phyloP scores from a whole-genome alignment of 2,113 vertebrate genomes.

The Tretioscincus oriximinensis region DNA sequence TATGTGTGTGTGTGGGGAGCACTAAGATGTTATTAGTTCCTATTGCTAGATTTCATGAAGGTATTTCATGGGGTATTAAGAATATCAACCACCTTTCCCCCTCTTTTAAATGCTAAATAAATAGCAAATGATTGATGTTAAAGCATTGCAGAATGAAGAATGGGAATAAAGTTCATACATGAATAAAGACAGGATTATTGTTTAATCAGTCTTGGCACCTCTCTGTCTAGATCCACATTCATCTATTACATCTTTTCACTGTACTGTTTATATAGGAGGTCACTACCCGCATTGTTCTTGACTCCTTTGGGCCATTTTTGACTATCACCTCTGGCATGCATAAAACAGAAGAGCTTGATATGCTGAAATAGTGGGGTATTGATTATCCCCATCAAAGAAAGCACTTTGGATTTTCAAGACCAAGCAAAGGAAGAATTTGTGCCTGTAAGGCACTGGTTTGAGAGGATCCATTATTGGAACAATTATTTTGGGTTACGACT shows the following conservation, averaged over 20 bases:
- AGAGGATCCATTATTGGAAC: too few species aligned
- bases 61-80: neutral
- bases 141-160: neutral
- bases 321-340: neutral
- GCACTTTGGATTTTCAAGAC: too few species aligned
- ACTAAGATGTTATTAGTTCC: neutral
- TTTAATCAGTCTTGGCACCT: constrained; percentile 5
- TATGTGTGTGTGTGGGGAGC: too few species aligned
- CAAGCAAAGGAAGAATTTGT: neutral
- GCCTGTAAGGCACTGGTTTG: too few species aligned
- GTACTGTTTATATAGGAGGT: constrained; percentile 23
- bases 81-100: neutral
- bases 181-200: constrained; percentile 2
- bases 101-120: neutral
- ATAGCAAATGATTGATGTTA: neutral
- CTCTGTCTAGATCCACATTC: neutral
- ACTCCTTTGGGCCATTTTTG: neutral
- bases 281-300: constrained; percentile 20
- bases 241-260: constrained; percentile 6
- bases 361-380: neutral
- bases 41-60: neutral
- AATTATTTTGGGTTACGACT: neutral
- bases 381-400: neutral
- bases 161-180: constrained; percentile 16
- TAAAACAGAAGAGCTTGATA: constrained; percentile 3